Conservation (phyloP, 2,113 vertebrate genomes). For the Stictonetta naevosa region DNA sequence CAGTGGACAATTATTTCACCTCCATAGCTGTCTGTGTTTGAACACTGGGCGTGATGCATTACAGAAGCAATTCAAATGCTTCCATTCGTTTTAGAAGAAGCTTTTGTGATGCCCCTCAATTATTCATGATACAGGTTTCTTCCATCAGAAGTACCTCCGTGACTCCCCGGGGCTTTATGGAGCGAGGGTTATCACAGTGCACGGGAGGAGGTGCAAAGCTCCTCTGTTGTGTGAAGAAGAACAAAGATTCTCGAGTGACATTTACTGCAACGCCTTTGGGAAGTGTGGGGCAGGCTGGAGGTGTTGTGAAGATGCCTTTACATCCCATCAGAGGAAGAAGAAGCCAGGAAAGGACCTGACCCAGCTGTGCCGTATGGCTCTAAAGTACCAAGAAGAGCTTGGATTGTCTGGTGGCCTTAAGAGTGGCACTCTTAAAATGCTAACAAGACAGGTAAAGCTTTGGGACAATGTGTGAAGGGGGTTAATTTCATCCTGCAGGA, state of each 20-base stretch:
- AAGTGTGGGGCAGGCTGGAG: background rate
- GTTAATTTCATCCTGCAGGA: background rate
- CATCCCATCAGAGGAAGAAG: background rate
- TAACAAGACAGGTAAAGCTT: background rate
- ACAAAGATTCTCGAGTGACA: too few relatives aligned
- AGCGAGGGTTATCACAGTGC: rapidly evolving
- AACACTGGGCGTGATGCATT: background rate
- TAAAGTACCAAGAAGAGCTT: rapidly evolving
- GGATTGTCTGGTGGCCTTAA: background rate
- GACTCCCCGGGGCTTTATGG: rapidly evolving
- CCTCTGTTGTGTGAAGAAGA: background rate
- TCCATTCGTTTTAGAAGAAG: background rate
- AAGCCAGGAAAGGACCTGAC: background rate
- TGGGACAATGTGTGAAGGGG: background rate
- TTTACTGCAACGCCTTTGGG: background rate
- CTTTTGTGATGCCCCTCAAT: conserved; percentile 6
- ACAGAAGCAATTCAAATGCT: background rate
- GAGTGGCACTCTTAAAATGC: background rate
- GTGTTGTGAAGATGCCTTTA: background rate
- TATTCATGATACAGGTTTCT: conserved; percentile 43
- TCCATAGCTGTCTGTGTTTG: background rate
- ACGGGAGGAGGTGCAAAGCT: background rate
- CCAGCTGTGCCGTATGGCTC: background rate
- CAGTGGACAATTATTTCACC: background rate
- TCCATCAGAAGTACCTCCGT: conserved; percentile 18